phyloP scores from a whole-genome alignment of 2,113 vertebrate genomes.

The Channa argus region DNA sequence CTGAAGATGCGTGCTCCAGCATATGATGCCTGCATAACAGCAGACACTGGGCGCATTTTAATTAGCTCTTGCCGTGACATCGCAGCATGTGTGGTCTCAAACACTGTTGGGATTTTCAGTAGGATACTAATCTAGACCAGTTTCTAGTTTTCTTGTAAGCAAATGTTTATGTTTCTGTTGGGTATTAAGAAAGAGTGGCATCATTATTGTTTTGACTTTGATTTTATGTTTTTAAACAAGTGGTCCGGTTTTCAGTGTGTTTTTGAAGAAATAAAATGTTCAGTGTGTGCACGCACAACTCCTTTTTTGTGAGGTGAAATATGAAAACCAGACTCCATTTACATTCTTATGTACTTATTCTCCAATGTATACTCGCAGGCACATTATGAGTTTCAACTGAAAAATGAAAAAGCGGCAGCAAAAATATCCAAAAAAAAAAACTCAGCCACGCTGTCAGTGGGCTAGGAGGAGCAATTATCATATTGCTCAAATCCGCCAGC shows the following conservation, averaged over 20 bases:
- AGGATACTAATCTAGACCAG: conserved; percentile 51
- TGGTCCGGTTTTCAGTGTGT: conserved; percentile 19
- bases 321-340: conserved; percentile 16
- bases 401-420: neutral
- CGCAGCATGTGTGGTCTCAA: conserved; percentile 60
- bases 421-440: conserved; percentile 32
- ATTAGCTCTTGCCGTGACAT: conserved; percentile 69
- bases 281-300: neutral
- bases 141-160: conserved; percentile 44
- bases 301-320: neutral
- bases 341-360: conserved; percentile 25
- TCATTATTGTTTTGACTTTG: conserved; percentile 31
- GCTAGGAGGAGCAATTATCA: conserved; percentile 59
- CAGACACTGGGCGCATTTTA: conserved; percentile 73
- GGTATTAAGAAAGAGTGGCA: conserved; percentile 21
- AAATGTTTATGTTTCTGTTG: conserved; percentile 65
- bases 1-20: conserved; percentile 74
- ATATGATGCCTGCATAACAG: conserved; percentile 76
- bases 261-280: conserved; percentile 8
- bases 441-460: conserved; percentile 5
- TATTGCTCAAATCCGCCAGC: conserved; percentile 55
- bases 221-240: conserved; percentile 24
- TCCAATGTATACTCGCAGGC: conserved; percentile 18
- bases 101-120: conserved; percentile 58
- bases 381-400: conserved; percentile 14